Evolutionary conservation across 2,113 vertebrate genomes (phyloP), one percentile per base, ranked within the genome.

Genomic region (Hippocampus comes): DNA sequence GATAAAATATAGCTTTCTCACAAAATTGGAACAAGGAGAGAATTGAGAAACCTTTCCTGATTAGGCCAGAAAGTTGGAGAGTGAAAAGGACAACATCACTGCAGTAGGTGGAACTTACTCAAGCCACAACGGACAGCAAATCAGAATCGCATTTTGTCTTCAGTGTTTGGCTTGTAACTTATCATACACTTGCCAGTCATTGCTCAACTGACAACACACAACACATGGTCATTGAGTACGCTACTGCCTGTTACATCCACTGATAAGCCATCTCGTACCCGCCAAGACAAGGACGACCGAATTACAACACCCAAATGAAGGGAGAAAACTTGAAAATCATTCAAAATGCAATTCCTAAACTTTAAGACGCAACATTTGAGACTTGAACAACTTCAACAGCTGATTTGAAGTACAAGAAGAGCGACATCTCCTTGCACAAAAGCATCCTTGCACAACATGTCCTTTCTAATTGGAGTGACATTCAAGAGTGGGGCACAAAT

Each of bases 371-470:
- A 38, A 9, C 10, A n/a, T 5, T 56, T n/a, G 21, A 9, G 21
- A 23, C 53, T 56, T 56, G 10, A 56, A 23, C 21, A 59, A 59
- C 56, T 25, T 15, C 5, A 25, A 27, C n/a, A 59, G 1, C 25
- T 15, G 30, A n/a, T 64, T 56, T 64, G 5, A 21, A 55, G 49
- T 46, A 55, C 1, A 0, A 64, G 30, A 51, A 67, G 25, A 72
- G 49, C 17, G 42, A 15, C 18, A 38, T 23, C 48, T 69, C 18
- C 38, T 8, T 57, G 27, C 25, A 4, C 0, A 9, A 11, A 17
- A 17, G 61, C 68, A 80, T 71, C 70, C 75, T 69, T 82, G 30
- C 75, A 73, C 73, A n/a, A 55, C 17, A 67, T 70, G 49, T 15
- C 38, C 38, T 64, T 43, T 64, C 63, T 64, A 42, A 64, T 64